Evolutionary conservation across 2,888 invertebrate genomes (phyloP), one percentile per base, ranked within the genome.

Genomic region (Erebia epiphron): DNA sequence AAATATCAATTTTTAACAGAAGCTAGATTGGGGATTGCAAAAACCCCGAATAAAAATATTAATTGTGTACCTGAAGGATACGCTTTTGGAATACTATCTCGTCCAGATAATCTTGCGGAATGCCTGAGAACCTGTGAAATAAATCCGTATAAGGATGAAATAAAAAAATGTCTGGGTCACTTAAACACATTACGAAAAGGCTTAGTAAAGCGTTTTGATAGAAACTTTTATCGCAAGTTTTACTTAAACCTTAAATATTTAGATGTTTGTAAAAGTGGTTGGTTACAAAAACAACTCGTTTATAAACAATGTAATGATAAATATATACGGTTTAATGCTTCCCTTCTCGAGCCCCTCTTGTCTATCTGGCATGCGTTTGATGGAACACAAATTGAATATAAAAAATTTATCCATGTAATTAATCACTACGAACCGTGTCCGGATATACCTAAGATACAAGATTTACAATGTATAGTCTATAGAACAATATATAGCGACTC

Each of bases 41-140:
- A 93, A 73, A 83, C 92, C 8, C 94, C 94, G 73, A 92, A 93
- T 79, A 81, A 93, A 57, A 94, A 94, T 75, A 87, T 92, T 54
- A 78, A 77, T 8, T 79, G 84, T 66, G 91, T 95, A 1, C 93
- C 94, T 0, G 75, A 87, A 71, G 93, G 90, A 16, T 87, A 87
- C 73, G 70, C 84, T 49, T 95, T 94, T 77, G 95, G 95, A 0
- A 89, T 80, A 57, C 80, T 89, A 2, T 82, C 83, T 46, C 84
- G 86, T 26, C 83, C 90, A 7, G 93, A 89, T 73, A 91, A 88
- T 68, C 78, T 94, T 1, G 87, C 86, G 41, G 93, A 94, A 74
- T 88, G 94, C 73, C 77, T 92, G n/a, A 80, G 84, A 16, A 79
- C 75, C 70, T 90, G 89, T 76, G 78, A 83, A 72, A 71, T 86